Evolutionary conservation across 2,113 vertebrate genomes (phyloP).

Genomic region (Lathamus discolor): DNA sequence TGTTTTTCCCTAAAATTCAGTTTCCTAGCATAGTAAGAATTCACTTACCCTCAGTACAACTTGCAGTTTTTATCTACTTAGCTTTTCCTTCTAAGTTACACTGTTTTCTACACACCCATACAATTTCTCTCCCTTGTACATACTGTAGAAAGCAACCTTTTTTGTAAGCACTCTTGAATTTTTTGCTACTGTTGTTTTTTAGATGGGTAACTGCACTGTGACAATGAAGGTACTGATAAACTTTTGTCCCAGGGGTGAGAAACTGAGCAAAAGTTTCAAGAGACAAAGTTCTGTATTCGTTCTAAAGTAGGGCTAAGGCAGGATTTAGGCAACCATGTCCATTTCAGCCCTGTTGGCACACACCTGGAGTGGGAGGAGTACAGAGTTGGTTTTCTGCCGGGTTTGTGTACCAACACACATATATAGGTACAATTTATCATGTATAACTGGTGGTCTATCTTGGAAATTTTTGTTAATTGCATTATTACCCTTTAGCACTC

Average conservation of each 20-base stretch:
- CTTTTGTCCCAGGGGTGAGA: fast-evolving
- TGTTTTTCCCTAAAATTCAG: background rate
- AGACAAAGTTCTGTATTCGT: background rate
- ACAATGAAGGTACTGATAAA: background rate
- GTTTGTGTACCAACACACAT: background rate
- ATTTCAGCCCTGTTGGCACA: background rate
- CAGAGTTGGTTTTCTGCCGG: fast-evolving
- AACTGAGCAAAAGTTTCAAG: background rate
- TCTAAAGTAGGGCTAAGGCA: background rate
- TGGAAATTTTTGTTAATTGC: background rate
- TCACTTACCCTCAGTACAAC: background rate
- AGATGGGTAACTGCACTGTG: background rate
- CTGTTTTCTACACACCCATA: fast-evolving
- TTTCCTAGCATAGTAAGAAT: background rate
- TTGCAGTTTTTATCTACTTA: background rate
- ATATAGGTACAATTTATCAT: fast-evolving
- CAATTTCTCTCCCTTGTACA: background rate
- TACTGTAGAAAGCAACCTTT: background rate
- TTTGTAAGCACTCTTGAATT: background rate
- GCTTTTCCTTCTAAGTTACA: background rate
- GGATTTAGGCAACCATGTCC: fast-evolving
- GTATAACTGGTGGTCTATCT: background rate
- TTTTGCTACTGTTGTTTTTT: background rate
- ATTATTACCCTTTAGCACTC: background rate
- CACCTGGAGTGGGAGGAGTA: fast-evolving